Evolutionary conservation across 2,113 vertebrate genomes (phyloP).

Genomic region (pig (Sus scrofa)): T2T-Sscrofa CM000825.6:63366001-63366500

Average conservation of each 20-base stretch:
- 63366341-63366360: neutral
- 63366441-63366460: too few species aligned
- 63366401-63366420: too few species aligned
- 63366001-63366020: neutral
- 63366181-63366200: neutral
- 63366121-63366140: neutral
- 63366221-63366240: neutral
- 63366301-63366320: neutral
- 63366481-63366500: too few species aligned
- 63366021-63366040: neutral
- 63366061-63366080: neutral
- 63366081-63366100: neutral
- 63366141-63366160: neutral
- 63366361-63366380: too few species aligned
- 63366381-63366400: neutral
- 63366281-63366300: neutral
- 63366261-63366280: neutral
- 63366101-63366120: neutral
- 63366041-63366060: neutral
- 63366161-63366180: neutral
- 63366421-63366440: too few species aligned
- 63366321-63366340: neutral
- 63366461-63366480: too few species aligned
- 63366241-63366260: neutral
- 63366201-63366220: neutral